Percentiles rank a stretch among this genome's conserved stretches.
Evolutionary conservation across 2,797 vertebrate genomes (phyloP).

Genomic region (Cynopterus sphinx): DNA sequence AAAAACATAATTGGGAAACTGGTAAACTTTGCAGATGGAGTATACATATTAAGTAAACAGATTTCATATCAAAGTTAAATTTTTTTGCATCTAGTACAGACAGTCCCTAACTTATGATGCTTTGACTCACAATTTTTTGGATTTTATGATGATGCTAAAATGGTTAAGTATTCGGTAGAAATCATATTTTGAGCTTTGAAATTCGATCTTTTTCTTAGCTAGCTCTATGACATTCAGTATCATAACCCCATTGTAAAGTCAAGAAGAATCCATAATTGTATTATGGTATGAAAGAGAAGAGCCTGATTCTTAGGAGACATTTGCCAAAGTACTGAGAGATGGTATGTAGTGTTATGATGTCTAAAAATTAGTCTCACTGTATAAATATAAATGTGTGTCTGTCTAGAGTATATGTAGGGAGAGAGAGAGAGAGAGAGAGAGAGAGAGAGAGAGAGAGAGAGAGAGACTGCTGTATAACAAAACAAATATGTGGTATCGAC

Average conservation of each 20-base stretch:
- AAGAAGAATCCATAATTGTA: neutral
- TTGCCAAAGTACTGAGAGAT: neutral
- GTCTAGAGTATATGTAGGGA: no score
- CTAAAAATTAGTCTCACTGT: neutral
- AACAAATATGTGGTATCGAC: neutral
- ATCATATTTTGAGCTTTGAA: neutral
- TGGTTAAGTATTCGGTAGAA: neutral
- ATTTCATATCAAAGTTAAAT: neutral
- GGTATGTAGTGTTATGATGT: neutral
- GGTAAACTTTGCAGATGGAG: neutral
- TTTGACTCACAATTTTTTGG: neutral
- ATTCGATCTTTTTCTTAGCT: neutral
- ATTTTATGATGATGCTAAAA: neutral
- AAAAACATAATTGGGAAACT: neutral
- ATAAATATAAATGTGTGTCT: neutral
- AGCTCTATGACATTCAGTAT: no score
- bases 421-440: neutral
- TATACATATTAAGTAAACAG: neutral
- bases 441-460: neutral
- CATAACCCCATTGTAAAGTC: neutral
- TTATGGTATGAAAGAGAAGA: neutral
- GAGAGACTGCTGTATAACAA: neutral
- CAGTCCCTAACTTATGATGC: neutral
- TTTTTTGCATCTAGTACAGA: neutral
- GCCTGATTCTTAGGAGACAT: neutral